Evolutionary conservation across 2,888 invertebrate genomes (phyloP), one percentile per base, ranked within the genome.

Genomic region (Brachyptera risi): DNA sequence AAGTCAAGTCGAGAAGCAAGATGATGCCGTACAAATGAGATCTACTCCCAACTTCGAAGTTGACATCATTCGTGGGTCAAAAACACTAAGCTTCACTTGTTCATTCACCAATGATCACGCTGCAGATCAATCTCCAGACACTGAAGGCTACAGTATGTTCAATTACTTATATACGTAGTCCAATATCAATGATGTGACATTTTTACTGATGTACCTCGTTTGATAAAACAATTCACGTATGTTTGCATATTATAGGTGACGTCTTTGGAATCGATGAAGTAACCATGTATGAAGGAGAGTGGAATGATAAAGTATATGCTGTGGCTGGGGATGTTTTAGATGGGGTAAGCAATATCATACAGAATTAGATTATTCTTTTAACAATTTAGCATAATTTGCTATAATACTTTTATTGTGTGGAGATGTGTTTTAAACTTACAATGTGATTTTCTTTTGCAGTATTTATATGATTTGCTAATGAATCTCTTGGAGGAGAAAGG

Each of bases 401-500:
- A n/a, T n/a, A n/a, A n/a, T n/a, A n/a, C n/a, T n/a, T n/a, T n/a
- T n/a, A n/a, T n/a, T n/a, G n/a, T n/a, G n/a, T n/a, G n/a, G n/a
- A n/a, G 31, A 7, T 7, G 11, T 31, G 31, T 31, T 7, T 5
- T 5, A 7, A 31, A 31, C 31, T 31, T 7, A n/a, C n/a, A n/a
- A n/a, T n/a, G n/a, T n/a, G n/a, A n/a, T n/a, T n/a, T n/a, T n/a
- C 3, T 64, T 71, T 83, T 83, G 15, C 79, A 94, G 92, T 93
- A 94, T 72, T 78, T 97, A 58, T 97, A 97, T 72, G 96, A 97
- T 74, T 80, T 96, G 51, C 78, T 99, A 67, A 90, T 98, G 88
- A 96, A 96, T 73, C 82, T 95, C 68, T 80, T 99, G 61, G 97
- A 97, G 75, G 98, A 98, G 74, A 92, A 98, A 69, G 98, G 98